Conservation (phyloP, 2,113 vertebrate genomes). For the Apodemus sylvaticus region DNA sequence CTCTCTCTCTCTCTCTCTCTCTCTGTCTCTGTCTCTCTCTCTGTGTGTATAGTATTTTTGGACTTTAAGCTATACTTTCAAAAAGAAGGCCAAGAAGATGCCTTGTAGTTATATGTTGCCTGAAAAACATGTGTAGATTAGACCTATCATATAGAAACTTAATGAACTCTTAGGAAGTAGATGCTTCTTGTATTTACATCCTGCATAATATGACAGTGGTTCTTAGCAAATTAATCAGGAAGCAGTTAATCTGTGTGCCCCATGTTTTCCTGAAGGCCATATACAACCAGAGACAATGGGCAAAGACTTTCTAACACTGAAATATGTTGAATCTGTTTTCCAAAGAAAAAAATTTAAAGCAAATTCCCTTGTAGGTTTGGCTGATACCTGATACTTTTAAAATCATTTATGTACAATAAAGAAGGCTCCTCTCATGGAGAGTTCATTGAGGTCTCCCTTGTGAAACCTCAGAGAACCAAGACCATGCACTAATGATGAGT, state of each 20-base stretch:
- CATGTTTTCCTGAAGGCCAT: not conserved
- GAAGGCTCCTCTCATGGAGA: not conserved
- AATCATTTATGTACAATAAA: slow-evolving; percentile 24
- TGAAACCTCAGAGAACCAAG: not conserved
- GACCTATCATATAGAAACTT: not conserved
- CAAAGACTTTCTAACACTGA: not conserved
- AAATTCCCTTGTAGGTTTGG: not conserved
- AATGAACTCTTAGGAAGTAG: not conserved
- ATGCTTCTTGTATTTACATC: not conserved
- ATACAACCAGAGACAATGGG: not conserved
- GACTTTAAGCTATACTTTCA: not conserved
- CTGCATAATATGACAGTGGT: too few species aligned
- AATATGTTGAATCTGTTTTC: not conserved
- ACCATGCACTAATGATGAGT: slow-evolving; percentile 21
- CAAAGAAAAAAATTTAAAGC: slow-evolving; percentile 25
- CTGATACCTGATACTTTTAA: not conserved
- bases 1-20: not conserved
- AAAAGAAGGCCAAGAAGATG: not conserved
- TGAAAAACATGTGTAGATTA: not conserved
- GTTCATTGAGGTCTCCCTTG: not conserved
- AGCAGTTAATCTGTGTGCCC: not conserved
- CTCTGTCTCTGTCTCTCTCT: not conserved
- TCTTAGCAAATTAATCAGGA: too few species aligned
- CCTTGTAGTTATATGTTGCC: not conserved
- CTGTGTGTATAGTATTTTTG: not conserved